Conservation (phyloP, 2,888 invertebrate species). For the Strigamia maritima region DNA sequence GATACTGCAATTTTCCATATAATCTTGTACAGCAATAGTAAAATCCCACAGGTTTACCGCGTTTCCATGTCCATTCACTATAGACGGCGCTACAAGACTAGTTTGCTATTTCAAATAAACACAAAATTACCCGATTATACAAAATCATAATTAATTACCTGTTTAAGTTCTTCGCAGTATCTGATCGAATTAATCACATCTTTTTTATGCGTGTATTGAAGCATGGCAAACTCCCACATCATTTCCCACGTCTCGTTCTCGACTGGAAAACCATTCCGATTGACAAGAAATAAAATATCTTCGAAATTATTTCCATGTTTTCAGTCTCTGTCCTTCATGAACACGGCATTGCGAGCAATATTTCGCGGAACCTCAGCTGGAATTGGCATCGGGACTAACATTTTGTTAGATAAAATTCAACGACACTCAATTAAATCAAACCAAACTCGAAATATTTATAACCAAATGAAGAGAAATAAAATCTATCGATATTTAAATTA, state of each 20-base stretch:
- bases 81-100: not conserved
- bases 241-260: constrained; percentile 28
- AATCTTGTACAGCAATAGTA: constrained; percentile 31
- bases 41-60: constrained; percentile 20
- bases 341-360: not conserved
- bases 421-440: too few relatives aligned
- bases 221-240: constrained; percentile 31
- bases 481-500: not conserved
- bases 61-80: not conserved
- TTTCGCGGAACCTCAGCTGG: not conserved
- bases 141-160: not conserved
- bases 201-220: constrained; percentile 24
- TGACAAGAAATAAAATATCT: constrained; percentile 29
- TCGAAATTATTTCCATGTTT: constrained; percentile 9
- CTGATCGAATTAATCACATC: not conserved
- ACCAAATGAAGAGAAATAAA: not conserved
- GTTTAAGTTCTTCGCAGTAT: not conserved
- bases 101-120: not conserved
- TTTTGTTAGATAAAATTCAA: too few relatives aligned
- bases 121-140: too few relatives aligned
- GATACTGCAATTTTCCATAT: constrained; percentile 36
- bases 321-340: not conserved
- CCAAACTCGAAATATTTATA: too few relatives aligned
- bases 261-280: constrained; percentile 24
- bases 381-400: constrained; percentile 1